Percentiles rank a stretch among this genome's conserved stretches.
These are phyloP conservation scores for Dendroctonus valens DNA, from an alignment of 1,140 invertebrate species.

Conservation along the genomic window DNA sequence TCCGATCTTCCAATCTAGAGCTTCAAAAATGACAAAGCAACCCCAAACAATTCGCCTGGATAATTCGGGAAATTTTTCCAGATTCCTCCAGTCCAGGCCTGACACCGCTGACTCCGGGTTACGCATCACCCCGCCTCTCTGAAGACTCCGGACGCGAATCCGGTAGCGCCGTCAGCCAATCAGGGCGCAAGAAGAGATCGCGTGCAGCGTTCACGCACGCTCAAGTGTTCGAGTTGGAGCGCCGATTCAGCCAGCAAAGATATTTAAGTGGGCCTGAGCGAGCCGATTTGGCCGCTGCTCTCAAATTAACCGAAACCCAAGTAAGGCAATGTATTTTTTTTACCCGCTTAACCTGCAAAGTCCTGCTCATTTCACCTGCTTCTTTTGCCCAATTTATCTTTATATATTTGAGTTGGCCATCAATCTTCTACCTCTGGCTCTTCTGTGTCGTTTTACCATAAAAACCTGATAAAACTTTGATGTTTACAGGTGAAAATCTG, in stretches of 20 bases:
- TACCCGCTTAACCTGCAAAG: not conserved
- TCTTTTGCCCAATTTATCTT: no score
- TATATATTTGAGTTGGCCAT: no score
- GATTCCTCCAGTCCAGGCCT: constrained; percentile 29
- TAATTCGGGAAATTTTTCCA: not conserved
- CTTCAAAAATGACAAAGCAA: no score
- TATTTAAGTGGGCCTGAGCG: constrained; percentile 94
- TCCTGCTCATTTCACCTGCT: no score
- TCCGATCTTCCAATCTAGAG: no score
- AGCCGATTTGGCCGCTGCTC: constrained; percentile 84
- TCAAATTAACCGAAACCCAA: constrained; percentile 91
- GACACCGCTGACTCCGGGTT: constrained; percentile 38
- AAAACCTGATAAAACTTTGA: not conserved
- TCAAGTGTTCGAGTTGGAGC: constrained; percentile 90
- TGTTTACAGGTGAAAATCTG: constrained; percentile 72
- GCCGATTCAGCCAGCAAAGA: constrained; percentile 90
- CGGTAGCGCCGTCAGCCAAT: constrained; percentile 40
- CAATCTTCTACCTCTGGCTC: no score
- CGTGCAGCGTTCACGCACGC: constrained; percentile 94
- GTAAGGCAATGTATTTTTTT: constrained; percentile 11
- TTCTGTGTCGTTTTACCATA: no score
- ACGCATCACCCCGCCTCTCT: constrained; percentile 36
- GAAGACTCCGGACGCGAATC: constrained; percentile 40
- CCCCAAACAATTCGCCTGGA: no score
- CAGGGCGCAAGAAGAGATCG: constrained; percentile 84